Evolutionary conservation across 64 coral and sea anemone species (phyloP), one percentile per base, ranked within the genome.

Genomic region (Porites lutea): DNA sequence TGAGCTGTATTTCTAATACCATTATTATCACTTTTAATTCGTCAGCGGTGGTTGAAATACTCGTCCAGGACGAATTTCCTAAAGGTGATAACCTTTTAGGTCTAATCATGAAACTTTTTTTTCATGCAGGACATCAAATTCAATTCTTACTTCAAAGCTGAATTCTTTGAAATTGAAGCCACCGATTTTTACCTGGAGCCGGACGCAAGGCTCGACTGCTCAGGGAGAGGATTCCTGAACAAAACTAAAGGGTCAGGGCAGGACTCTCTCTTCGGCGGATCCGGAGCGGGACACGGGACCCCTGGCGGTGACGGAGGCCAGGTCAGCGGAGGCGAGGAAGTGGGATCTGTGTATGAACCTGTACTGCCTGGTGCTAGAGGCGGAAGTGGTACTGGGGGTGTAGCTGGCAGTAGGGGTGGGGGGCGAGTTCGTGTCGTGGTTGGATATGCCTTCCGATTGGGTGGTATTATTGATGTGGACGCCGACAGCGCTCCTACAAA

Each of bases 151-250:
- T 98, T 98, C 74, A 91, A 67, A 54, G 97, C 90, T 11, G 97
- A 98, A 52, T 98, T 92, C 66, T 98, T 98, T 48, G 90, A 93
- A 86, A 91, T 98, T 22, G 94, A 98, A 78, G 94, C 94, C 50
- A 98, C 97, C 21, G 91, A 98, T 52, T 96, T 98, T 69, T 96
- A 93, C 88, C 79, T 98, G 13, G 97, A 98, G 66, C 94, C 94
- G 51, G 88, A 96, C 77, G 97, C 97, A 77, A 70, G 67, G 37
- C 85, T 98, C 3, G 74, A 90, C 70, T 98, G 91, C 59, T 90
- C 89, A 21, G 97, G 97, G 14, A 92, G 91, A 13, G 97, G 97
- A 23, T 90, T 71, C 58, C 66, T 48, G 8, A 77, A n/a, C 7
- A 72, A 88, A 16, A 90, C 91, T 0, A 13, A 8, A 2, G 97